Percentiles rank a stretch among this genome's conserved stretches.
Conservation (phyloP, 2,797 vertebrate species). For the Sebastes taczanowskii region DNA sequence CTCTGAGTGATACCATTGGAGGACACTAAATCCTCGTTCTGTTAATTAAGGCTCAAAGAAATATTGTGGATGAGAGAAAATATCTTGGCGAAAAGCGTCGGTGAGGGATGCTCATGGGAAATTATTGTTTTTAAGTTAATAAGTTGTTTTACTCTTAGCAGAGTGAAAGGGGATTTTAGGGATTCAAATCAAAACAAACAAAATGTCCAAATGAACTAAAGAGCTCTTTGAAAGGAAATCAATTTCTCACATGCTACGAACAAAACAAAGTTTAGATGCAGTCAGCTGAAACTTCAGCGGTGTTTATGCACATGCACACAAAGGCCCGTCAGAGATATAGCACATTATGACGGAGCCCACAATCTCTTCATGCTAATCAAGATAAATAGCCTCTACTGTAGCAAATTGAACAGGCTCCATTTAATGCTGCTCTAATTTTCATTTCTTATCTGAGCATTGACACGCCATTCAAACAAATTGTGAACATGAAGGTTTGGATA, state of each 20-base stretch:
- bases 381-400: conserved; percentile 61
- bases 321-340: conserved; percentile 33
- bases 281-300: conserved; percentile 9
- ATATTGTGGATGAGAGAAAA: conserved; percentile 63
- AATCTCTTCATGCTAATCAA: conserved; percentile 47
- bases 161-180: conserved; percentile 67
- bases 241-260: conserved; percentile 42
- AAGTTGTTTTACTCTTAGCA: conserved; percentile 71
- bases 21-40: conserved; percentile 75
- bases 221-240: conserved; percentile 57
- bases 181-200: conserved; percentile 73
- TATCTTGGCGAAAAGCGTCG: conserved; percentile 56
- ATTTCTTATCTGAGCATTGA: conserved; percentile 55
- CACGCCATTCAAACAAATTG: conserved; percentile 45
- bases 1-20: conserved; percentile 56
- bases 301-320: conserved; percentile 30
- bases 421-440: conserved; percentile 51
- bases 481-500: conserved; percentile 54
- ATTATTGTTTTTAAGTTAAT: conserved; percentile 79
- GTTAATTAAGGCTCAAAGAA: conserved; percentile 72
- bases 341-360: conserved; percentile 28
- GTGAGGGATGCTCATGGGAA: conserved; percentile 67
- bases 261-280: conserved; percentile 51
- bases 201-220: conserved; percentile 70
- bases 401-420: conserved; percentile 45